Percentiles rank a stretch among this genome's conserved stretches.
These are phyloP conservation scores for Meloe dianella DNA, from an alignment of 2,888 invertebrate species.

Conservation along the genomic window DNA sequence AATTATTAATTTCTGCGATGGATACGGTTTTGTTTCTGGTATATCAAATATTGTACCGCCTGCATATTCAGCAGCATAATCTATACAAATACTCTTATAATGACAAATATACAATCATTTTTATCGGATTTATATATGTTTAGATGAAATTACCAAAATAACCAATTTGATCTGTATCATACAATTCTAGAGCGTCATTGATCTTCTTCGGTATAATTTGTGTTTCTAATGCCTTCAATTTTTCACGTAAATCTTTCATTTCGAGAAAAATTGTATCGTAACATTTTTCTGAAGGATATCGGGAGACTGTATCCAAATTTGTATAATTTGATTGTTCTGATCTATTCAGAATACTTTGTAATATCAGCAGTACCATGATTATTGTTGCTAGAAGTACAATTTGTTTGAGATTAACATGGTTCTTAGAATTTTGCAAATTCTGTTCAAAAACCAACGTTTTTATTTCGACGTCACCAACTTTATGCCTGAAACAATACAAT, in stretches of 20 bases:
- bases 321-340: background rate
- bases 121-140: conserved; percentile 9
- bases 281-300: background rate
- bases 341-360: background rate
- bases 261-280: background rate
- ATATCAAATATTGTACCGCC: conserved; percentile 64
- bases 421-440: background rate
- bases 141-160: conserved; percentile 50
- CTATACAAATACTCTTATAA: conserved; percentile 41
- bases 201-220: conserved; percentile 38
- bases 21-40: conserved; percentile 58
- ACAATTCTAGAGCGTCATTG: conserved; percentile 53
- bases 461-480: background rate
- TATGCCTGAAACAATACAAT: background rate
- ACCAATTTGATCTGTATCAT: conserved; percentile 67
- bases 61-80: conserved; percentile 67
- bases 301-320: background rate
- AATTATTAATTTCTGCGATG: conserved; percentile 29
- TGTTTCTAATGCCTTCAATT: background rate
- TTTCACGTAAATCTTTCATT: background rate
- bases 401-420: background rate
- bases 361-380: background rate
- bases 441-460: background rate
- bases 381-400: background rate
- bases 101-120: no score